Base-by-base conservation (phyloP, 1,140 invertebrate genomes). In the Chrysomallon squamiferum region DNA sequence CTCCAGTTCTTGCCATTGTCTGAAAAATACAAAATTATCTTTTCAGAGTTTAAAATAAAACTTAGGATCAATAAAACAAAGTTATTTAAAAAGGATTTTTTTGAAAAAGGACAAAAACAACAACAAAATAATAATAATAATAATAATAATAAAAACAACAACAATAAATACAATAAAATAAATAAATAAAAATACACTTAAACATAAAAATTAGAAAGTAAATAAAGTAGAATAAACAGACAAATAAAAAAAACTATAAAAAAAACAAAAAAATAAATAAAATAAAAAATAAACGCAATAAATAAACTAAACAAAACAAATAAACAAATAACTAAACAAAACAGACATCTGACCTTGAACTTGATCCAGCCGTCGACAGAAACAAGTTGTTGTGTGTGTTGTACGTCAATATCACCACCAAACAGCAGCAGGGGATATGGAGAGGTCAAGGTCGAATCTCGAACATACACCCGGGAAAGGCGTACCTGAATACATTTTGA, bases 361-460 rank as follows among this genome's bases (percentile, higher is more conserved):
- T 91, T 89, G 47, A 95, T 93, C 92, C 93, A 94, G 5, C 92
- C 92, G 80, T 93, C 91, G 22, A 87, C 79, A 13, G 78, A 73
- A 41, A 88, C 77, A 18, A 78, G 52, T 59, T 80, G 75, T 22
- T 80, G 74, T 50, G 71, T 73, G 50, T 82, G 76, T 38, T 80
- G 76, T 11, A 82, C 82, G 58, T 80, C 77, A 11, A 87, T 83
- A 20, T 87, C 83, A 58, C 88, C 83, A 11, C 91, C 93, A 81
- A 95, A 95, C 68, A 94, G 90, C 3, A 94, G 78, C 11, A 94
- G 78, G 0, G 92, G 89, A 62, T 93, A 84, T 30, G 92, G 87
- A 0, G 93, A 90, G 35, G 95, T 89, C 88, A 94, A 91, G 1
- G 92, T 91, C 59, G 91, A 90, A 77, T 95, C 93, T 54, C 92